Conservation (phyloP, 2,888 invertebrate genomes). For the Lathronympha strigana region DNA sequence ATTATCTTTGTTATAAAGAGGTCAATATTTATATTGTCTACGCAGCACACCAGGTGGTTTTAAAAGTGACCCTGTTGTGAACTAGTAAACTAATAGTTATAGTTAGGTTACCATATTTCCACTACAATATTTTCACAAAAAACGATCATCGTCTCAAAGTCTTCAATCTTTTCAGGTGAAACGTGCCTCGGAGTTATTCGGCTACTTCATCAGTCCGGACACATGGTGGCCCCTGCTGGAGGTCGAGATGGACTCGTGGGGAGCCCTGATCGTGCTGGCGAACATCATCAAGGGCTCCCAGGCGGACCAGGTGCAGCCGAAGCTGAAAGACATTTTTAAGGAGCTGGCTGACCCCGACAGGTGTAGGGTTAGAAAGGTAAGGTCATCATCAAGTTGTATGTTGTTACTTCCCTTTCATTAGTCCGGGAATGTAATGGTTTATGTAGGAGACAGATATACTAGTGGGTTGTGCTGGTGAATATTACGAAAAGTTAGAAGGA, state of each 20-base stretch:
- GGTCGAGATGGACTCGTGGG: slow-evolving; percentile 84
- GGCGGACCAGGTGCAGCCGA: slow-evolving; percentile 53
- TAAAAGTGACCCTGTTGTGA: too few species aligned
- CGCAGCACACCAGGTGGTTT: too few species aligned
- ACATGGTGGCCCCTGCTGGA: slow-evolving; percentile 88
- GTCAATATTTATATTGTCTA: too few species aligned
- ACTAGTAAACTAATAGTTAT: too few species aligned
- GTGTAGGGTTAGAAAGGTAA: slow-evolving; percentile 85
- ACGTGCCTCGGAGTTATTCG: slow-evolving; percentile 88
- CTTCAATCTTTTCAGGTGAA: slow-evolving; percentile 75
- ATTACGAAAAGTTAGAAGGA: too few species aligned
- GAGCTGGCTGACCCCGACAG: slow-evolving; percentile 85
- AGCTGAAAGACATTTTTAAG: slow-evolving; percentile 81
- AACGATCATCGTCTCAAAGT: too few species aligned
- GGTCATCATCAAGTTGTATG: not conserved
- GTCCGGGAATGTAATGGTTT: too few species aligned
- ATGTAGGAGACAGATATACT: too few species aligned
- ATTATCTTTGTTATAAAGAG: too few species aligned
- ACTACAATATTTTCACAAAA: not conserved
- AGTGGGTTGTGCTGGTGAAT: too few species aligned
- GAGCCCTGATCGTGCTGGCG: slow-evolving; percentile 83
- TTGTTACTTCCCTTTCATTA: too few species aligned
- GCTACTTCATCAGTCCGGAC: slow-evolving; percentile 88
- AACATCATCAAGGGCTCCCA: slow-evolving; percentile 85
- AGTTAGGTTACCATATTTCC: too few species aligned